These are phyloP conservation scores for Hypanus sabinus DNA, from an alignment of 2,113 vertebrate species.

Conservation along the genomic window DNA sequence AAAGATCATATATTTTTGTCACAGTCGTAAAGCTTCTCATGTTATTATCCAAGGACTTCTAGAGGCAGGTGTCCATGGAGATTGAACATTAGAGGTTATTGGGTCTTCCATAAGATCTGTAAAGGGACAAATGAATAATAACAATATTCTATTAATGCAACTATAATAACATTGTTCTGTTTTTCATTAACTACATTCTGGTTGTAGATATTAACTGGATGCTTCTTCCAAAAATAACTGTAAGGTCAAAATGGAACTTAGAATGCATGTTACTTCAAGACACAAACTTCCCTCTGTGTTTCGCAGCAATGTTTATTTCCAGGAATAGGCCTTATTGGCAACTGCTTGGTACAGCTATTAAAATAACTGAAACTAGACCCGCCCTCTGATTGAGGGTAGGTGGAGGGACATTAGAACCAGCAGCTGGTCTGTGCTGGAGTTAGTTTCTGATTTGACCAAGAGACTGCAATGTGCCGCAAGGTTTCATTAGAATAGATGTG, in stretches of 20 bases:
- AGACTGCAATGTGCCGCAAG: neutral
- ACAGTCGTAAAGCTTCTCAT: too few relatives aligned
- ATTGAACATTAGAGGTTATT: neutral
- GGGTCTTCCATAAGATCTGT: neutral
- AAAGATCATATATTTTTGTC: neutral
- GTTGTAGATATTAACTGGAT: neutral
- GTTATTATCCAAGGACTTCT: neutral
- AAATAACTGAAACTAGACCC: neutral
- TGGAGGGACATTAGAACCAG: neutral
- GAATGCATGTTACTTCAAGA: neutral
- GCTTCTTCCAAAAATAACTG: neutral
- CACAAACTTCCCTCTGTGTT: too few relatives aligned
- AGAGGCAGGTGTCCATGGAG: neutral
- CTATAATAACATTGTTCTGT: neutral
- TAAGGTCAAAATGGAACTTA: neutral
- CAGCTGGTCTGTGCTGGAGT: neutral
- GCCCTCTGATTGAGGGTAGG: neutral
- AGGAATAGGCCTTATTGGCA: neutral
- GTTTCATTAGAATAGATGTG: neutral
- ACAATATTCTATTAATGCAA: too few relatives aligned
- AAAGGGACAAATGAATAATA: too few relatives aligned
- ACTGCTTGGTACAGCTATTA: neutral
- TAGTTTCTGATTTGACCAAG: neutral
- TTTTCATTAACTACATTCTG: neutral
- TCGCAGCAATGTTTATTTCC: neutral